phyloP scores from a whole-genome alignment of 2,113 vertebrate species.

The Monopterus albus region DNA sequence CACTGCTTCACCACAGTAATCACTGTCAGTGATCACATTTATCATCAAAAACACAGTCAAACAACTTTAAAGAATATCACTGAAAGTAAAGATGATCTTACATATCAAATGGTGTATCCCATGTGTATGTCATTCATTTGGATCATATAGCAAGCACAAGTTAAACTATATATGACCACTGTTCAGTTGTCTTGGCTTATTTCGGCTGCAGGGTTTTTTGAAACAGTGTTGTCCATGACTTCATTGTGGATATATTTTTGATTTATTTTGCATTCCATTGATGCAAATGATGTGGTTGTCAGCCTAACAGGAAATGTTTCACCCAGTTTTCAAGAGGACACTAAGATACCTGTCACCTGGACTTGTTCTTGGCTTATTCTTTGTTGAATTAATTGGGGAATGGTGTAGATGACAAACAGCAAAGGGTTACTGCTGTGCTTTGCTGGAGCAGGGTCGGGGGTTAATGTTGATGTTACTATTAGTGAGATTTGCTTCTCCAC shows the following conservation, averaged over 20 bases:
- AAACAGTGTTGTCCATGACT: constrained; percentile 15
- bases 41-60: background rate
- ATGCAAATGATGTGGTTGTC: constrained; percentile 16
- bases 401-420: background rate
- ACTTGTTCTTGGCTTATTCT: constrained; percentile 56
- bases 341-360: background rate
- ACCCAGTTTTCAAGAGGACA: background rate
- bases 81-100: background rate
- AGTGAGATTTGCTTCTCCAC: background rate
- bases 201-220: constrained; percentile 9
- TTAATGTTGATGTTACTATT: constrained; percentile 5
- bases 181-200: constrained; percentile 27
- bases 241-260: constrained; percentile 21
- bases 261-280: constrained; percentile 47
- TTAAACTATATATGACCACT: background rate
- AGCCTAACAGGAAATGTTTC: constrained; percentile 35
- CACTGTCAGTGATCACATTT: too few relatives aligned
- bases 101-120: background rate
- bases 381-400: constrained; percentile 26
- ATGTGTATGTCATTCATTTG: background rate
- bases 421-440: constrained; percentile 9
- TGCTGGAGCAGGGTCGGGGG: background rate
- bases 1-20: constrained; percentile 4
- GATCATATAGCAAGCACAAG: constrained; percentile 10
- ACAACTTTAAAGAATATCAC: background rate